Conservation (phyloP, 2,888 invertebrate genomes). For the Acleris sparsana region DNA sequence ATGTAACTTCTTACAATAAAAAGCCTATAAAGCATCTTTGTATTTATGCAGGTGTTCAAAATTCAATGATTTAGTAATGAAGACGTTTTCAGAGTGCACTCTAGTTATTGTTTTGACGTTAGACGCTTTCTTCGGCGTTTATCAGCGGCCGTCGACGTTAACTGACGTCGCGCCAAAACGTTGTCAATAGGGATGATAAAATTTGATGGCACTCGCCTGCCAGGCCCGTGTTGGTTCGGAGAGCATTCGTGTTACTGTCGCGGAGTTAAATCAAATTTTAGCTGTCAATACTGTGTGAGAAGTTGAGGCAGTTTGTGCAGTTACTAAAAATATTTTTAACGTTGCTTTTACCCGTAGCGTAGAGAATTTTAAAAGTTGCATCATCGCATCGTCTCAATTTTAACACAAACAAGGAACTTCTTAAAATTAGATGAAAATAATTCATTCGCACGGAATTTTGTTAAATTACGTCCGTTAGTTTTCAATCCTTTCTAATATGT, state of each 20-base stretch:
- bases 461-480: too few relatives aligned
- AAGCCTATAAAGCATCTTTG: not conserved
- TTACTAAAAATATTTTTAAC: not conserved
- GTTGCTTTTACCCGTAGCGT: not conserved
- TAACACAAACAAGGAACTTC: too few relatives aligned
- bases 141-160: slow-evolving; percentile 52
- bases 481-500: too few relatives aligned
- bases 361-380: too few relatives aligned
- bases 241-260: slow-evolving; percentile 65
- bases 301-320: not conserved
- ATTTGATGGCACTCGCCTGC: slow-evolving; percentile 66
- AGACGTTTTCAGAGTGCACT: slow-evolving; percentile 13
- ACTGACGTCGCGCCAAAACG: slow-evolving; percentile 67
- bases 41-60: slow-evolving; percentile 24
- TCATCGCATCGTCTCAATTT: too few relatives aligned
- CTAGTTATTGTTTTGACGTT: slow-evolving; percentile 37
- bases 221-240: slow-evolving; percentile 47
- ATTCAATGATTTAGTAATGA: slow-evolving; percentile 13
- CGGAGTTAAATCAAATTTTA: slow-evolving; percentile 52
- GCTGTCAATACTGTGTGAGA: slow-evolving; percentile 42
- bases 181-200: slow-evolving; percentile 75
- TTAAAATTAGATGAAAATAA: too few relatives aligned
- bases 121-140: slow-evolving; percentile 45
- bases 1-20: not conserved
- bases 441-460: too few relatives aligned